Evolutionary conservation across 2,888 invertebrate species (phyloP).

Genomic region (Synanthedon myopaeformis): DNA sequence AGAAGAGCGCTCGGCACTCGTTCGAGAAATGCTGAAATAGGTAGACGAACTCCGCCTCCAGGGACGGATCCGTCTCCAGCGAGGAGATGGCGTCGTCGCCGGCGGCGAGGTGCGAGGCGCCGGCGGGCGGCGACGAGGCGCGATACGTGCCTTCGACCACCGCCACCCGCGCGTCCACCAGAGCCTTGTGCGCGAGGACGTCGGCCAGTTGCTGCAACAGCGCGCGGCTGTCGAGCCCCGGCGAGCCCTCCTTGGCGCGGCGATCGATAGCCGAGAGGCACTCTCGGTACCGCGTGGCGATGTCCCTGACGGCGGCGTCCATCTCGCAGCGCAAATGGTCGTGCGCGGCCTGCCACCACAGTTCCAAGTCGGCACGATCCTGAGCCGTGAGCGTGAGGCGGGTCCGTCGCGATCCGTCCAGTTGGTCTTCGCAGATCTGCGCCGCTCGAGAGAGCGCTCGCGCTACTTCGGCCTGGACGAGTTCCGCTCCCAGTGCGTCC

Average conservation of each 20-base stretch:
- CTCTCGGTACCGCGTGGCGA: constrained; percentile 76
- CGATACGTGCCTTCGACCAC: constrained; percentile 73
- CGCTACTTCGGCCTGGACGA: constrained; percentile 82
- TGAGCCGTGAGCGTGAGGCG: constrained; percentile 75
- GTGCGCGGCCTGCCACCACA: constrained; percentile 81
- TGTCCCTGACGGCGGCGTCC: constrained; percentile 76
- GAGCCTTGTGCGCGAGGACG: constrained; percentile 78
- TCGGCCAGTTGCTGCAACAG: constrained; percentile 75
- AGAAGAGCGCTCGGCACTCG: constrained; percentile 72
- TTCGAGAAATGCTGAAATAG: constrained; percentile 74
- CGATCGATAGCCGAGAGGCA: constrained; percentile 51
- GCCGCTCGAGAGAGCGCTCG: constrained; percentile 79
- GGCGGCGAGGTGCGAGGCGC: constrained; percentile 22
- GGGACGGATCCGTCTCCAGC: constrained; percentile 68
- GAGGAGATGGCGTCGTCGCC: constrained; percentile 49
- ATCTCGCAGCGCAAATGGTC: constrained; percentile 78
- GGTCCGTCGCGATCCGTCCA: constrained; percentile 64
- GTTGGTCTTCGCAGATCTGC: constrained; percentile 74
- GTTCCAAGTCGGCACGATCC: constrained; percentile 77
- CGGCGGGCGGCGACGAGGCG: constrained; percentile 28
- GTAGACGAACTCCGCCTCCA: constrained; percentile 76
- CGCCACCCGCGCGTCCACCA: constrained; percentile 81
- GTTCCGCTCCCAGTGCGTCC: constrained; percentile 79
- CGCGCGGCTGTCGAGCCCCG: constrained; percentile 30
- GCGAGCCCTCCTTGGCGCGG: constrained; percentile 35